Conservation (phyloP, 2,797 vertebrate species). For the Tangara arthus region DNA sequence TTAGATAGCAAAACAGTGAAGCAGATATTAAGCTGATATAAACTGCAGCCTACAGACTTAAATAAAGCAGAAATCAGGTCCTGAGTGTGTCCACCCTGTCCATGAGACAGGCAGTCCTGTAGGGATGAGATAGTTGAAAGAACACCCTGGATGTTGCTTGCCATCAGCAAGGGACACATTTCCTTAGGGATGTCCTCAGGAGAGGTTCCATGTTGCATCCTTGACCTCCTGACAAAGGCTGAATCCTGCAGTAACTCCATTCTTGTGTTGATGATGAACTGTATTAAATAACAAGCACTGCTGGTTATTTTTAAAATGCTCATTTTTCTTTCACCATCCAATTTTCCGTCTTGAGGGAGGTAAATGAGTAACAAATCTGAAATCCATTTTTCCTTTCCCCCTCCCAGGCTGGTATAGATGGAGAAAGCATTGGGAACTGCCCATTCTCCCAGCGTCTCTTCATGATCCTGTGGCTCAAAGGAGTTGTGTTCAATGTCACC, state of each 20-base stretch:
- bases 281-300: background rate
- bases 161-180: background rate
- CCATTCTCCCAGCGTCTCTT: constrained; percentile 98
- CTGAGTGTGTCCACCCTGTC: background rate
- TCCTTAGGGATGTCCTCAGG: background rate
- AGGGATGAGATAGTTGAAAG: background rate
- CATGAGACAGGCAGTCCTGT: background rate
- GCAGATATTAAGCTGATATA: background rate
- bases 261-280: background rate
- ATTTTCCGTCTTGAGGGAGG: background rate
- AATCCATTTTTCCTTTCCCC: background rate
- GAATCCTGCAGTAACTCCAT: background rate
- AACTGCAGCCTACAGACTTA: background rate
- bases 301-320: background rate
- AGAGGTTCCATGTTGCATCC: background rate
- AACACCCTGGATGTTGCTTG: background rate
- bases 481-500: constrained; percentile 98
- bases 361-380: background rate
- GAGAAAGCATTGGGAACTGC: constrained; percentile 98
- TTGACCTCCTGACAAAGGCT: background rate
- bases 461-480: constrained; percentile 99
- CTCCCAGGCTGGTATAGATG: constrained; percentile 90
- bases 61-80: background rate
- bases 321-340: background rate
- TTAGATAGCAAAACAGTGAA: background rate